Conservation (phyloP, 2,888 invertebrate species). For the Polydrusus tereticollis region DNA sequence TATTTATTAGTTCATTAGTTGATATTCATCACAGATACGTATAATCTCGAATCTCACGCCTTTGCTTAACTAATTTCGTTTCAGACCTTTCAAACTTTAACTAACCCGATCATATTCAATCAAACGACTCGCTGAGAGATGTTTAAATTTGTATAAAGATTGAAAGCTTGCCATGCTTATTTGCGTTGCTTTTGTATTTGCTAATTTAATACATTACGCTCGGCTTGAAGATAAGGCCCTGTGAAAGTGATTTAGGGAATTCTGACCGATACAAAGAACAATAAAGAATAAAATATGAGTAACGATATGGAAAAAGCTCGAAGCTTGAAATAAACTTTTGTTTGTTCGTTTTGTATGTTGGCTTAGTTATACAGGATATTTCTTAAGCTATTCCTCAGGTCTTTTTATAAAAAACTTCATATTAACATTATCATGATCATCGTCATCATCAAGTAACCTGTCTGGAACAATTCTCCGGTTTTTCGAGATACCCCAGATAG, state of each 20-base stretch:
- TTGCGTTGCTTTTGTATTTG: slow-evolving; percentile 6
- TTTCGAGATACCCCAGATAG: too few relatives aligned
- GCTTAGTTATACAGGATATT: too few relatives aligned
- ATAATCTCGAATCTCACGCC: slow-evolving; percentile 12
- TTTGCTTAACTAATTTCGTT: slow-evolving; percentile 16
- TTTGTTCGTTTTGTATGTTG: too few relatives aligned
- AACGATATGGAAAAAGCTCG: not conserved
- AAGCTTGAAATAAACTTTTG: too few relatives aligned
- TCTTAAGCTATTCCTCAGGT: too few relatives aligned
- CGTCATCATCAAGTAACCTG: too few relatives aligned
- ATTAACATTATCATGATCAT: too few relatives aligned
- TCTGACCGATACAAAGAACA: not conserved
- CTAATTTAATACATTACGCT: slow-evolving; percentile 9
- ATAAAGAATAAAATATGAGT: not conserved
- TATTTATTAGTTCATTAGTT: slow-evolving; percentile 50
- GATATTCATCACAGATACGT: slow-evolving; percentile 40
- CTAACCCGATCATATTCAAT: slow-evolving; percentile 17
- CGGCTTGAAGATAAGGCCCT: not conserved
- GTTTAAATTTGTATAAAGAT: slow-evolving; percentile 11
- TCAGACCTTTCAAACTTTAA: slow-evolving; percentile 4
- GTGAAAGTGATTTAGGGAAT: not conserved
- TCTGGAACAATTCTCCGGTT: too few relatives aligned
- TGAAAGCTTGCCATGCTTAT: not conserved
- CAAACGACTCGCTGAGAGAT: slow-evolving; percentile 11
- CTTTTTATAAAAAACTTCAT: too few relatives aligned